Percentiles rank a stretch among this genome's conserved stretches.
phyloP scores from a whole-genome alignment of 2,888 invertebrate species.

The Aphidoletes aphidimyza region DNA sequence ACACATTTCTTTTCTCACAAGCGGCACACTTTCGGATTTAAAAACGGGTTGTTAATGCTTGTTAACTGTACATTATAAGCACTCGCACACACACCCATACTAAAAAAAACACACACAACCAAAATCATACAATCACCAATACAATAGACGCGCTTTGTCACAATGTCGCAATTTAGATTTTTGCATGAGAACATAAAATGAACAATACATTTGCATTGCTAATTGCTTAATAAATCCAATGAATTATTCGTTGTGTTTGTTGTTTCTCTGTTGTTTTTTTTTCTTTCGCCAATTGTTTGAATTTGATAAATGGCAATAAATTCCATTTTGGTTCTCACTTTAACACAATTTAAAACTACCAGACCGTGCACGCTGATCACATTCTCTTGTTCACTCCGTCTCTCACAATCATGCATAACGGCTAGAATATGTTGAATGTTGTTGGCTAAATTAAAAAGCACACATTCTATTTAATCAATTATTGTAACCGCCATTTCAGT shows the following conservation, averaged over 20 bases:
- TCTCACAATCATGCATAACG: no score
- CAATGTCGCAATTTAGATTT: constrained; percentile 26
- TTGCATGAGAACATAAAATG: neutral
- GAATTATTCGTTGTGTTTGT: neutral
- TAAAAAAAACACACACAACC: neutral
- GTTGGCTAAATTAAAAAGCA: constrained; percentile 12
- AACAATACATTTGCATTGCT: constrained; percentile 27
- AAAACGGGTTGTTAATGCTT: neutral
- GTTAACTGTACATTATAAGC: neutral
- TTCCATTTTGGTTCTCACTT: constrained; percentile 23
- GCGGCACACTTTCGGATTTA: constrained; percentile 25
- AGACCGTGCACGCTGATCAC: no score
- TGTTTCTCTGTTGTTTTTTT: no score
- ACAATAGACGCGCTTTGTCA: neutral
- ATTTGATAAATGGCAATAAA: constrained; percentile 29
- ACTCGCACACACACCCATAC: neutral
- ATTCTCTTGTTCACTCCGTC: no score
- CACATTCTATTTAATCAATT: constrained; percentile 47
- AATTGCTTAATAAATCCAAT: constrained; percentile 43
- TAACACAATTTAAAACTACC: neutral
- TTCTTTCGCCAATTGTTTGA: neutral
- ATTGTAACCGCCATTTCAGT: constrained; percentile 36
- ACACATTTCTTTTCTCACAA: neutral
- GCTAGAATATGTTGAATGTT: no score
- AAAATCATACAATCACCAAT: neutral